Base-by-base conservation (phyloP, 2,797 vertebrate species). In the Lithobates pipiens region DNA sequence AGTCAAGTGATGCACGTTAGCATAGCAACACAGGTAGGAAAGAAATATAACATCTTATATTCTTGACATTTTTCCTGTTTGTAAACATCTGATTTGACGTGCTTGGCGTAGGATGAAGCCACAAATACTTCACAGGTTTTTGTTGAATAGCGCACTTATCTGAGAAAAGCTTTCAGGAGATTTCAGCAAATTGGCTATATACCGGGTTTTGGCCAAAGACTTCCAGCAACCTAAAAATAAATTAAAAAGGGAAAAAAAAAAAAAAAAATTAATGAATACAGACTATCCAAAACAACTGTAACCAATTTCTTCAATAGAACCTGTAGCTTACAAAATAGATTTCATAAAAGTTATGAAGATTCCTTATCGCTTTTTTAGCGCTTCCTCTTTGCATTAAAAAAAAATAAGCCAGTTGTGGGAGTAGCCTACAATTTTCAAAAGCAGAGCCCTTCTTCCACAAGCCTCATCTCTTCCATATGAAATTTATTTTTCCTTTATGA, bases 151-250 rank as follows among this genome's bases (percentile, higher is more conserved):
- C 27, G 25, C 27, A 67, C 18, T 29, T 3, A 29, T 27, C 5
- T 29, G 65, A 67, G 9, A 18, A 23, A 36, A 16, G 73, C 27
- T 0, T 74, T 39, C 23, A 68, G 73, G 89, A 54, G 76, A 72
- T 11, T 36, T 80, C 89, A 0, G 63, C 84, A 83, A 88, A 94
- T n/a, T 90, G 86, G 78, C 0, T 88, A 83, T 93, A 95, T 67
- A 89, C 73, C 0, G 54, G 88, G 3, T 46, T 78, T 3, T 91
- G 90, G n/a, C 85, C 89, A 77, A 72, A 67, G 87, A 91, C 89
- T 92, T 94, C 91, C 86, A 95, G 88, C 67, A 90, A 77, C 89
- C 95, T 95, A 88, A 70, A 54, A 75, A 89, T 79, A 91, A 73
- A 89, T 50, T 83, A 54, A 90, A 0, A 69, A 57, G 29, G 29